Percentiles rank a stretch among this genome's conserved stretches.
These are phyloP conservation scores for Drosophila sturtevanti DNA, from an alignment of 1,140 invertebrate genomes.

Conservation along the genomic window DNA sequence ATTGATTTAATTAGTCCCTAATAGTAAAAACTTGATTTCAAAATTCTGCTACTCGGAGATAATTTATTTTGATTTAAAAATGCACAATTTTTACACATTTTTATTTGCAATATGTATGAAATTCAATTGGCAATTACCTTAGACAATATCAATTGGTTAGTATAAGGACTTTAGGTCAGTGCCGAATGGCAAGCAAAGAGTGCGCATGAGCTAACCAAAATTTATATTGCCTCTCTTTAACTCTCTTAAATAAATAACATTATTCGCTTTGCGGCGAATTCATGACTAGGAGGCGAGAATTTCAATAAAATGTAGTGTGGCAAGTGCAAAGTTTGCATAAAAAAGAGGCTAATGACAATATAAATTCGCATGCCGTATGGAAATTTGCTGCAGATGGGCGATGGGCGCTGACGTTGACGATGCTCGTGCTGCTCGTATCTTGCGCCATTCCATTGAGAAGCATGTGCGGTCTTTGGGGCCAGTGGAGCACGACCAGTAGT, in stretches of 20 bases:
- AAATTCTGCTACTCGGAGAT: too few relatives aligned
- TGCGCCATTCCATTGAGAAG: not conserved
- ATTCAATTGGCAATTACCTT: conserved; percentile 9
- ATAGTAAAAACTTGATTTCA: too few relatives aligned
- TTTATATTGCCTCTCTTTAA: conserved; percentile 9
- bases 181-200: conserved; percentile 53
- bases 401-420: conserved; percentile 32
- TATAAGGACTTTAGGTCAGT: conserved; percentile 58
- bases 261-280: conserved; percentile 56
- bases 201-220: conserved; percentile 39
- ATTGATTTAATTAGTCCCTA: too few relatives aligned
- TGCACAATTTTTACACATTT: not conserved
- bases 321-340: conserved; percentile 52
- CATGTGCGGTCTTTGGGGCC: conserved; percentile 1
- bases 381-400: conserved; percentile 57
- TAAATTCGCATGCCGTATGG: conserved; percentile 64
- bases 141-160: conserved; percentile 50
- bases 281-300: conserved; percentile 34
- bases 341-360: conserved; percentile 78
- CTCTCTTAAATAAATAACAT: not conserved
- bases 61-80: not conserved
- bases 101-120: too few relatives aligned
- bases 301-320: conserved; percentile 66
- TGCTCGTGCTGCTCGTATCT: conserved; percentile 13
- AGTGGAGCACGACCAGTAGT: not conserved